These are phyloP conservation scores for Micronycteris hirsuta DNA, from an alignment of 2,113 vertebrate genomes.

Conservation along the genomic window DNA sequence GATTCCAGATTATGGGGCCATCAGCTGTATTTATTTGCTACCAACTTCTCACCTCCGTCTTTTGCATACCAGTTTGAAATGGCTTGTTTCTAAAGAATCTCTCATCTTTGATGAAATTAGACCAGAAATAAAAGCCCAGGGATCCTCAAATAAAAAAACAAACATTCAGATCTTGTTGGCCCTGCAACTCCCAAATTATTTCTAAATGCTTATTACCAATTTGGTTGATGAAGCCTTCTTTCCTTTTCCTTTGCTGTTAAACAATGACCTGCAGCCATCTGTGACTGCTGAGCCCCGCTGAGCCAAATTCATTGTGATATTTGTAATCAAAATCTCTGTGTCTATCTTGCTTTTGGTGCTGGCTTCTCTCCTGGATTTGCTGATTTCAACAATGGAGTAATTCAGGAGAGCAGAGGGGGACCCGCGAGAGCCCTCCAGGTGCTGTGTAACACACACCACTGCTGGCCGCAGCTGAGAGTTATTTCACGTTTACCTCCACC, in stretches of 20 bases:
- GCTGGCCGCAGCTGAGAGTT: neutral
- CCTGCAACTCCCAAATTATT: slow-evolving; percentile 2
- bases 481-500: neutral
- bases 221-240: neutral
- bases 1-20: neutral
- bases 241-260: slow-evolving; percentile 20
- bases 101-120: neutral
- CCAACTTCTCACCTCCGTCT: neutral
- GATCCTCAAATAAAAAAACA: neutral
- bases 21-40: neutral
- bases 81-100: neutral
- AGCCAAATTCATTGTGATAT: neutral
- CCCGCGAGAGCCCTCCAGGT: neutral
- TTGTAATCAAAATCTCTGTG: neutral
- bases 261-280: neutral
- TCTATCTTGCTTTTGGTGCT: neutral
- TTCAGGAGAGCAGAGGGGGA: neutral
- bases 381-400: slow-evolving; percentile 13
- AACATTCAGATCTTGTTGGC: neutral
- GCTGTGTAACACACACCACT: neutral
- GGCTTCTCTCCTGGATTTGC: neutral
- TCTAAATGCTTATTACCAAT: neutral
- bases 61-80: neutral
- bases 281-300: neutral
- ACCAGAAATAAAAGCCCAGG: neutral